These are phyloP conservation scores for Pangasius sanitwongsei DNA, from an alignment of 2,797 vertebrate genomes.

Conservation along the genomic window DNA sequence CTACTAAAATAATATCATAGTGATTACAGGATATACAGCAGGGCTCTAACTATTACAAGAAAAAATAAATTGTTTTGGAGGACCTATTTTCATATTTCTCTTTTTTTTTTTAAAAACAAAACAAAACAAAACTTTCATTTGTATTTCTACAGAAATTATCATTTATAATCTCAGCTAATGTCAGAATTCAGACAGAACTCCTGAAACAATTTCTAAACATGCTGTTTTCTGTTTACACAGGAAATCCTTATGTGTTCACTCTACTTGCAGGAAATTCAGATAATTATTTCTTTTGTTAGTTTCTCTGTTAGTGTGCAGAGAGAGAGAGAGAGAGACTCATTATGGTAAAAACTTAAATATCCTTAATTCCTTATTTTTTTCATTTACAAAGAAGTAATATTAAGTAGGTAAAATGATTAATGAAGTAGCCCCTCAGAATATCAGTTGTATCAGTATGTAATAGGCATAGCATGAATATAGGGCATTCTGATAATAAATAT, in stretches of 20 bases:
- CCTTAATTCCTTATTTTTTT: neutral
- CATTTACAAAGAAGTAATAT: neutral
- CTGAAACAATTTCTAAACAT: neutral
- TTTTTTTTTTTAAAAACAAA: no score
- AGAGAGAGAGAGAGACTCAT: neutral
- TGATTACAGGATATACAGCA: neutral
- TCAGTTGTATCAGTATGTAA: neutral
- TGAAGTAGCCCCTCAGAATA: neutral
- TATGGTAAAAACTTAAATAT: neutral
- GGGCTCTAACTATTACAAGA: neutral
- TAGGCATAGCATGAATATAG: neutral
- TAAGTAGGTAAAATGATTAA: neutral
- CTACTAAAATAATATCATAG: neutral
- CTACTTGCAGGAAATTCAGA: neutral
- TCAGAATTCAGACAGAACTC: neutral
- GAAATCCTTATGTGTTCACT: constrained; percentile 27
- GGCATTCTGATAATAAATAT: neutral
- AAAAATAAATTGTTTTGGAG: neutral
- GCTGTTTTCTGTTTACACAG: constrained; percentile 8
- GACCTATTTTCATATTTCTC: neutral
- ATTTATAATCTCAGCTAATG: no score
- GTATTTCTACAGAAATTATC: neutral
- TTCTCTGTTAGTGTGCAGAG: neutral
- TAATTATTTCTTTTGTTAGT: constrained; percentile 35
- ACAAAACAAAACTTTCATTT: neutral